phyloP scores from a whole-genome alignment of 2,888 invertebrate species.

The Bimastos eiseni region DNA sequence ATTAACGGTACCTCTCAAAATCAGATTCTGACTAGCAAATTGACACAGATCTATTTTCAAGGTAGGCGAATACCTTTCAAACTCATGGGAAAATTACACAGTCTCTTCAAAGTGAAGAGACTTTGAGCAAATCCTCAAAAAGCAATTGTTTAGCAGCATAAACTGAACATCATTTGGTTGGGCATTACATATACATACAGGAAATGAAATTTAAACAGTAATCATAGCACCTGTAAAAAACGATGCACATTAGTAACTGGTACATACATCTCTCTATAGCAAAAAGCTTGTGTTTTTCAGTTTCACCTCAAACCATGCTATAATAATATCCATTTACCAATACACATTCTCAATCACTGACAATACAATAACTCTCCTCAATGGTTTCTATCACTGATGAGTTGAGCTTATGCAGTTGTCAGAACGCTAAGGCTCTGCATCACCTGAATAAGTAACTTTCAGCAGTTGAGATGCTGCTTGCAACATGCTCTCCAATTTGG shows the following conservation, averaged over 20 bases:
- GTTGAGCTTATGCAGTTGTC: too few species aligned
- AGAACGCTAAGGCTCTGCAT: too few species aligned
- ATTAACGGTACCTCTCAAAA: not conserved
- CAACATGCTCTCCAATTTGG: too few species aligned
- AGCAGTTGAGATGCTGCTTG: too few species aligned
- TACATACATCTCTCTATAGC: not conserved
- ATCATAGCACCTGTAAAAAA: not conserved
- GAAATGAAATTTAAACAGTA: not conserved
- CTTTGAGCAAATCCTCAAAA: slow-evolving; percentile 3
- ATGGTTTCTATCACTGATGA: too few species aligned
- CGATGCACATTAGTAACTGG: not conserved
- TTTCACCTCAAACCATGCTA: too few species aligned
- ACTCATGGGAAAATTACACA: not conserved
- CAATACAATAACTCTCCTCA: too few species aligned
- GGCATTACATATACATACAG: not conserved
- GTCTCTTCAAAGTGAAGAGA: not conserved
- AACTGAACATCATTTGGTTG: not conserved
- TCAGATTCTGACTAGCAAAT: not conserved
- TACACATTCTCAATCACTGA: too few species aligned
- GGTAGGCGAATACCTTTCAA: not conserved
- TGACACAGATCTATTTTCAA: not conserved
- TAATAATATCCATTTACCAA: too few species aligned
- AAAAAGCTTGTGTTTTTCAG: too few species aligned
- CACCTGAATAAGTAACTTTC: too few species aligned
- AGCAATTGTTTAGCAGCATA: not conserved